Evolutionary conservation across 2,113 vertebrate species (phyloP).

Genomic region (Fulmarus glacialis): DNA sequence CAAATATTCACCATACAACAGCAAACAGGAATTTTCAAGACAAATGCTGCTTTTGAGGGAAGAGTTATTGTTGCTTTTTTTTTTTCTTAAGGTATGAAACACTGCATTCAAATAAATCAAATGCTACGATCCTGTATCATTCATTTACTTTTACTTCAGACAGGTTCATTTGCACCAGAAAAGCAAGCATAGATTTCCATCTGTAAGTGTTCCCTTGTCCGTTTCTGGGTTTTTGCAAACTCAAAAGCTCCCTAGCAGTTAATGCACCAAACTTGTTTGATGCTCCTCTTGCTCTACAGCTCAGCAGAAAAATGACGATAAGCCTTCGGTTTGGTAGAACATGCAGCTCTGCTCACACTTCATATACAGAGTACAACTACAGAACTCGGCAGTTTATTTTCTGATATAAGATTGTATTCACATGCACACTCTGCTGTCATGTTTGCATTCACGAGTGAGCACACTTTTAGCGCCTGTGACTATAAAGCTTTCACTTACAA

Average conservation of each 20-base stretch:
- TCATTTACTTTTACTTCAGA: neutral
- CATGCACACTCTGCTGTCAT: neutral
- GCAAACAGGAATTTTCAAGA: neutral
- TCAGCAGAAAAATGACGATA: accelerated
- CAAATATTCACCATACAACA: neutral
- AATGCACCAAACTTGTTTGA: neutral
- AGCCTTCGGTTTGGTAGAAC: accelerated
- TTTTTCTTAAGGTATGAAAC: neutral
- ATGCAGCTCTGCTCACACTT: neutral
- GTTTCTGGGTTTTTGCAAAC: neutral
- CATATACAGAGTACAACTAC: neutral
- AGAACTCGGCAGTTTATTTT: neutral
- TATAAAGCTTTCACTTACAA: neutral
- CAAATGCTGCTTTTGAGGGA: neutral
- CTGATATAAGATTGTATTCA: neutral
- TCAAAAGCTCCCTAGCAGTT: neutral
- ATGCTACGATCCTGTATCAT: too few relatives aligned
- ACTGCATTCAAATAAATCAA: neutral
- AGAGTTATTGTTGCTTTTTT: neutral
- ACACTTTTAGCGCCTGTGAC: accelerated
- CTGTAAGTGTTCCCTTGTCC: neutral
- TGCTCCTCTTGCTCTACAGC: neutral
- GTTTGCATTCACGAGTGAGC: neutral
- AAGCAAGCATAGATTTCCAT: neutral
- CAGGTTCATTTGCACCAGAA: neutral